Evolutionary conservation across 2,888 invertebrate genomes (phyloP), one percentile per base, ranked within the genome.

Genomic region (Agonopterix heracliana): DNA sequence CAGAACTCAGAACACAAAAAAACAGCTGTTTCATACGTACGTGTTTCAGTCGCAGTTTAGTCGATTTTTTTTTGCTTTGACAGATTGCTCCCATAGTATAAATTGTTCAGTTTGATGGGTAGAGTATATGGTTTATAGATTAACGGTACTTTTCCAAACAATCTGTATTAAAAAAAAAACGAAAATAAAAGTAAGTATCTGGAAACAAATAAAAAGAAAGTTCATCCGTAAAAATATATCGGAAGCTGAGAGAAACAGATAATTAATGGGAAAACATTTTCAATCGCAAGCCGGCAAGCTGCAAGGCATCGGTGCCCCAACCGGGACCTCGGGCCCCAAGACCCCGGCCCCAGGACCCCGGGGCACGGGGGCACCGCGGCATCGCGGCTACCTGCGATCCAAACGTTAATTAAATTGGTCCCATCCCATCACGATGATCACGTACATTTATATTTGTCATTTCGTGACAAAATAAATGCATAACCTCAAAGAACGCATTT

Each of bases 341-440:
- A 36, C 36, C 36, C 9, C 9, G 14, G 14, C 2, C n/a, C 1
- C 36, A 3, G 38, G 26, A 7, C 38, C 0, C n/a, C 38, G 38
- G n/a, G n/a, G n/a, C 38, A 11, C 38, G 10, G 38, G 1, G n/a
- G 10, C 36, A n/a, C 41, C 55, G 50, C 54, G 54, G 42, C 42
- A 48, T 43, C 52, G 49, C 49, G 49, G 54, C 66, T 68, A 67
- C 66, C 68, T 68, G 68, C 60, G 64, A 57, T 58, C 51, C 56
- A 56, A 52, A 60, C 61, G 71, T 74, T 78, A 76, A 78, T 78
- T 78, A 76, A 76, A 79, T 75, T 64, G 61, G 67, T 60, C 67
- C 71, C 66, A 68, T 68, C 68, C 66, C 64, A 64, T 59, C 60
- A 69, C 71, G 70, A 74, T 66, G 66, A 70, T 66, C 54, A 61